Conservation (phyloP, 2,888 invertebrate species). For the Alitta virens region DNA sequence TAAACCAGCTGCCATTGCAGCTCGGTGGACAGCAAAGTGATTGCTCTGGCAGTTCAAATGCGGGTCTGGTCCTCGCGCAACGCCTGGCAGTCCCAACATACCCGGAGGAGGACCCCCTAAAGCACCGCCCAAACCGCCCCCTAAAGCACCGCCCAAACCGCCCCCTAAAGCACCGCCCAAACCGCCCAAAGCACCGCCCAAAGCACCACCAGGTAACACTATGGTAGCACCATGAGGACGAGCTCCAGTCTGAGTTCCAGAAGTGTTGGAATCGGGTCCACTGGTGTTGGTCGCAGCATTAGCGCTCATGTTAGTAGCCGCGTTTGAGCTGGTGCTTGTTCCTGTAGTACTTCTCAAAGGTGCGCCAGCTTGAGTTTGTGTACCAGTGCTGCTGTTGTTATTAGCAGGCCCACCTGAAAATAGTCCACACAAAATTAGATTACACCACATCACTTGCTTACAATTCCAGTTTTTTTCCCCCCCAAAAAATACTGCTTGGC, state of each 20-base stretch:
- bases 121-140: too few relatives aligned
- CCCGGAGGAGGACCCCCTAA: neutral
- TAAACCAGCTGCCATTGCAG: neutral
- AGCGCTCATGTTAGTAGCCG: neutral
- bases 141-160: too few relatives aligned
- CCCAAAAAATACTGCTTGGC: too few relatives aligned
- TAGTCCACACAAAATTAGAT: too few relatives aligned
- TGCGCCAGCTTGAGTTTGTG: neutral
- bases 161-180: too few relatives aligned
- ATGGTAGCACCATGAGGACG: slow-evolving; percentile 6
- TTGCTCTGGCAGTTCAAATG: neutral
- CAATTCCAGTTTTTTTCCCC: too few relatives aligned
- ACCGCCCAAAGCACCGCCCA: too few relatives aligned
- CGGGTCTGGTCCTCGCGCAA: neutral
- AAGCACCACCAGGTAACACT: slow-evolving; percentile 6
- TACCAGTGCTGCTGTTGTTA: neutral
- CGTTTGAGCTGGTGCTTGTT: neutral
- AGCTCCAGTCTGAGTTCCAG: neutral
- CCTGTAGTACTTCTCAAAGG: neutral
- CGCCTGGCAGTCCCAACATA: slow-evolving; percentile 3
- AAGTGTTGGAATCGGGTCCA: too few relatives aligned
- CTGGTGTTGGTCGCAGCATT: neutral
- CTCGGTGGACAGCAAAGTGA: slow-evolving; percentile 15
- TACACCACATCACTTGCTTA: too few relatives aligned
- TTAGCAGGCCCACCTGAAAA: too few relatives aligned